Conservation (phyloP, 2,113 vertebrate species). For the Rhabdornis inornatus region DNA sequence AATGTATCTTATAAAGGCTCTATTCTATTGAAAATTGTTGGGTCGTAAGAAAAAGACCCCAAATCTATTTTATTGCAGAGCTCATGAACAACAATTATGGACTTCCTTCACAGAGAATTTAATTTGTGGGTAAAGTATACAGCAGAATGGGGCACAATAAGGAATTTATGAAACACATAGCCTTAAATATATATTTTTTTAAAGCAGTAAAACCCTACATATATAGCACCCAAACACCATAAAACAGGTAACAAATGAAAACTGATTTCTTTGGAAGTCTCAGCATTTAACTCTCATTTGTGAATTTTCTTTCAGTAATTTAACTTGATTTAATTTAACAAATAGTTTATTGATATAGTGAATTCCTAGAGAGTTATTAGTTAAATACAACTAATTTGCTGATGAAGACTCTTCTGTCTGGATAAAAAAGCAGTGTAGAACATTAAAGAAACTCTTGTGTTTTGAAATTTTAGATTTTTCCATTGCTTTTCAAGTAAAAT, state of each 20-base stretch:
- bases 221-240: background rate
- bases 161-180: background rate
- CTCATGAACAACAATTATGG: conserved; percentile 21
- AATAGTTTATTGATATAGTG: background rate
- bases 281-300: background rate
- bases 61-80: conserved; percentile 17
- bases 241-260: background rate
- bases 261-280: background rate
- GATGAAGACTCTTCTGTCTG: background rate
- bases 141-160: background rate
- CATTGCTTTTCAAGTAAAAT: background rate
- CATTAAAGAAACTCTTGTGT: background rate
- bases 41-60: background rate
- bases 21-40: conserved; percentile 65
- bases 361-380: background rate
- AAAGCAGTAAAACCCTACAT: background rate
- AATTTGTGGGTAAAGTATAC: conserved; percentile 42
- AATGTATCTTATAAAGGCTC: conserved; percentile 63
- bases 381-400: background rate
- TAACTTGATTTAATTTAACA: background rate
- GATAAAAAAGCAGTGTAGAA: background rate
- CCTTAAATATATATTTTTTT: background rate
- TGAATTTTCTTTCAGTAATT: background rate
- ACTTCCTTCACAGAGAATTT: conserved; percentile 26
- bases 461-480: background rate